Evolutionary conservation across 2,113 vertebrate species (phyloP), one percentile per base, ranked within the genome.

Genomic region (Talpa occidentalis): DNA sequence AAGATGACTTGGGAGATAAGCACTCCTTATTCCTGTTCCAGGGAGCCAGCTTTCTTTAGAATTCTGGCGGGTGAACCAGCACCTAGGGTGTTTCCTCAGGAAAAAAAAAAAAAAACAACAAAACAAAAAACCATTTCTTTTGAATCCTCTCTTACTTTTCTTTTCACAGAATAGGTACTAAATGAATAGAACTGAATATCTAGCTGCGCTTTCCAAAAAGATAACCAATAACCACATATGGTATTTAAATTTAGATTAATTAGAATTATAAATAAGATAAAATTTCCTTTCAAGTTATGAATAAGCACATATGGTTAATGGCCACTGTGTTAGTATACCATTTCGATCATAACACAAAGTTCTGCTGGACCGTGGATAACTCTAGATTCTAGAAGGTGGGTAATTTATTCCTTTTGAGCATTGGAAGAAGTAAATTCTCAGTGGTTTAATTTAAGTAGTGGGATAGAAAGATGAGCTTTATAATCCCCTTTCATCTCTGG

Each of bases 101-200:
- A 64, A 59, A 62, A 67, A 74, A 79, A 8, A 54, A 54, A 54
- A 15, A 17, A 19, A 54, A 19, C n/a, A n/a, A n/a, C n/a, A 52
- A 11, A 54, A 54, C 52, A 54, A 54, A 54, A 54, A 6, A 35
- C 30, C 21, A 26, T 44, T 64, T 91, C 10, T 91, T 62, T 87
- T 62, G 19, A 9, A 37, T 52, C 59, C 59, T 76, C 30, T 87
- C 17, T 78, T 35, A 11, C 22, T 52, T 11, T 79, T 7, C 21
- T 62, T 88, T 56, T 19, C 5, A 49, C 56, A 72, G 19, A 64
- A 37, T 10, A 90, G 35, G 32, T 40, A 67, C 21, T 74, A 35
- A 88, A 24, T 56, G 82, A 88, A 80, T 52, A 35, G 7, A 93
- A 83, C 32, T 69, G n/a, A 64, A 87, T 79, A 72, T 85, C 73